Evolutionary conservation across 2,888 invertebrate species (phyloP), one percentile per base, ranked within the genome.

Genomic region (Philhelius pedissequus): DNA sequence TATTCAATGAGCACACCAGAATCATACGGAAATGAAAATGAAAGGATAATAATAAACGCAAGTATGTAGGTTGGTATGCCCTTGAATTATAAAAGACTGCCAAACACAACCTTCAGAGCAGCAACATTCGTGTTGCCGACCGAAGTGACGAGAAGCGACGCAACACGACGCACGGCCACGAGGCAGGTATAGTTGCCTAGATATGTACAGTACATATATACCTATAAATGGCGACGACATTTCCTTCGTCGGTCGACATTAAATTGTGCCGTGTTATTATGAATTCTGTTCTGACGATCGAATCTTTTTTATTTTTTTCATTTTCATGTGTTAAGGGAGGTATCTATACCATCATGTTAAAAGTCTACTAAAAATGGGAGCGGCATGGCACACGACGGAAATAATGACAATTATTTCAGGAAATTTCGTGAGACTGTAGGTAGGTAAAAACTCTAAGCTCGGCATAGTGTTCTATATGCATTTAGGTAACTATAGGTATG

Each of bases 31-130:
- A 80, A 73, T 71, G 71, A 71, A 71, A 71, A 82, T 82, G 76
- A 82, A 82, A 77, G 77, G 82, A 77, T 82, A 82, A 77, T 82
- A 82, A 77, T 82, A 77, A 82, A 50, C 60, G 77, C 77, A 82
- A 82, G 77, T 76, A 48, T 76, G 73, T 56, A 50, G 54, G 77
- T 73, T 77, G 77, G 77, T 76, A 48, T 76, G 73, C 62, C 77
- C 82, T 82, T 82, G 82, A 77, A 82, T 82, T 77, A 82, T 82
- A 69, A 45, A 77, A 54, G 73, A 30, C 52, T 62, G 60, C 30
- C 27, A 54, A 54, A 35, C 7, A 40, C 20, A 66, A 9, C n/a
- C 27, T 13, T 11, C 50, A 54, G 58, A 43, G 43, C 35, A 58
- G 30, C 60, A 58, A 35, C 45, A 54, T 60, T 35, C 35, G 20